Evolutionary conservation across 2,113 vertebrate genomes (phyloP), one percentile per base, ranked within the genome.

Genomic region (Abramis brama): DNA sequence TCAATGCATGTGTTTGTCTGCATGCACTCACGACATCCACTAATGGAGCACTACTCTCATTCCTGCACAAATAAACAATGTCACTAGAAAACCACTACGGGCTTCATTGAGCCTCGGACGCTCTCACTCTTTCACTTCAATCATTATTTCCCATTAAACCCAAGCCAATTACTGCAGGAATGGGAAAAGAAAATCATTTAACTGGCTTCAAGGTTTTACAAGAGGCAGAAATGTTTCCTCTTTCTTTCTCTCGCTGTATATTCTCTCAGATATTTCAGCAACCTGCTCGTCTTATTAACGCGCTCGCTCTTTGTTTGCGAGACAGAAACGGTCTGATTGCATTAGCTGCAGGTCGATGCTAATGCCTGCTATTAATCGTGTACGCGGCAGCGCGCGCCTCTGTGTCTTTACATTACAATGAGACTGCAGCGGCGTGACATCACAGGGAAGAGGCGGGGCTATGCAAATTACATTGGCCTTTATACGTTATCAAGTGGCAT

Each of bases 271-370:
- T 68, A 33, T 57, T 68, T 10, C 8, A 57, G 47, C 21, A 15
- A 64, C 52, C 68, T 73, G 66, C 52, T 83, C 52, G 30, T 4
- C 23, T 73, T 55, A 77, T 84, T 84, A 76, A 83, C 64, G 33
- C 17, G 5, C 23, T 33, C 10, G 39, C 83, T 47, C 43, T 76
- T 68, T 50, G 64, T 85, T 78, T 85, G 82, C 23, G 59, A 30
- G n/a, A 55, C 33, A 60, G 59, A 55, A 85, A 21, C 27, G 39
- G 83, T 85, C 27, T 85, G 75, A 85, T 55, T 85, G 60, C 74
- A 50, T 78, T 78, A 68, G 62, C 73, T 55, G 33, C 60, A 68
- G 83, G 57, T 76, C 83, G 25, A 77, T 57, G 60, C 21, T 68
- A 78, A 85, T 79, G 73, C 9, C 50, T 17, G 36, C 84, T 52